These are phyloP conservation scores for Chloromyia formosa DNA, from an alignment of 2,888 invertebrate genomes.

Conservation along the genomic window DNA sequence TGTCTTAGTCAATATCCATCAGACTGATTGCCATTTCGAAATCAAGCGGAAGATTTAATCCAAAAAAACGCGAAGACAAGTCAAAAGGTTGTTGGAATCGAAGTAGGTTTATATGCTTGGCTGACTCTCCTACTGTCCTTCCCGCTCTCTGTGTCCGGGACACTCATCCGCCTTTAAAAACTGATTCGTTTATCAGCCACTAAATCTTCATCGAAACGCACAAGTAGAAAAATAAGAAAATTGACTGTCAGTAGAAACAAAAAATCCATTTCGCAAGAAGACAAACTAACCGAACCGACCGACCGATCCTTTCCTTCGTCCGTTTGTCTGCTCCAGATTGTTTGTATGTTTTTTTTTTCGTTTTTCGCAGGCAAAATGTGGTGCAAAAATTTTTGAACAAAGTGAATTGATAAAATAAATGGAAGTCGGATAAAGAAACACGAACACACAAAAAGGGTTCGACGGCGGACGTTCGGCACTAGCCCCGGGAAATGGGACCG, in stretches of 20 bases:
- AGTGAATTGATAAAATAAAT: neutral
- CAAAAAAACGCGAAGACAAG: slow-evolving; percentile 34
- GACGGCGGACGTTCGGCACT: too few species aligned
- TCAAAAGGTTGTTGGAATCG: slow-evolving; percentile 1
- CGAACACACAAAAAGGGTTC: neutral
- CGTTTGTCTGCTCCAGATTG: too few species aligned
- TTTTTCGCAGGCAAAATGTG: neutral
- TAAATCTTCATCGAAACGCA: slow-evolving; percentile 36
- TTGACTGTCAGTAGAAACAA: slow-evolving; percentile 30
- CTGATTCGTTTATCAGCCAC: slow-evolving; percentile 33
- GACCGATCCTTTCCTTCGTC: neutral
- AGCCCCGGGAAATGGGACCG: too few species aligned
- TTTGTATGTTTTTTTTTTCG: neutral
- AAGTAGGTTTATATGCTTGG: neutral
- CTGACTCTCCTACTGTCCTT: neutral
- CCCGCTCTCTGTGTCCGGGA: neutral
- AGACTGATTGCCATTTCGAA: slow-evolving; percentile 43
- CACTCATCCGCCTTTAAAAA: neutral
- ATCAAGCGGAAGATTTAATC: slow-evolving; percentile 43
- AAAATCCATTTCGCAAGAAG: slow-evolving; percentile 28
- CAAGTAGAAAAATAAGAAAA: slow-evolving; percentile 32
- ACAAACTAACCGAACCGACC: neutral
- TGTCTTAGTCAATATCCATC: slow-evolving; percentile 43
- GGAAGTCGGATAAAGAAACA: neutral
- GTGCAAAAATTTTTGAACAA: neutral